phyloP scores from a whole-genome alignment of 1,140 invertebrate genomes.

The Drosophila kikkawai region DNA sequence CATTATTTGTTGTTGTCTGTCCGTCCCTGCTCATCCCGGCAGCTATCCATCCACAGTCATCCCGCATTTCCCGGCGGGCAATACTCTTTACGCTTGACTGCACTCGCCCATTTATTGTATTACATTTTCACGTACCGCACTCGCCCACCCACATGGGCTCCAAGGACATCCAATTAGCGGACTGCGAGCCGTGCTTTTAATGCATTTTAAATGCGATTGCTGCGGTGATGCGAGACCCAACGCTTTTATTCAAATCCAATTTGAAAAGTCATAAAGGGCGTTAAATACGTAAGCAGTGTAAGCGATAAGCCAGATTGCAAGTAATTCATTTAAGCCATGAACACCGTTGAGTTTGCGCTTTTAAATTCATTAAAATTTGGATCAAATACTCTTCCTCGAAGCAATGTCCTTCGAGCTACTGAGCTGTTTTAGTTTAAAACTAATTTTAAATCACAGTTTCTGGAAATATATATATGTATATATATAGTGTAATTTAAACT shows the following conservation, averaged over 20 bases:
- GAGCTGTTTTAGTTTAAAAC: too few species aligned
- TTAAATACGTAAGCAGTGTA: slow-evolving; percentile 13
- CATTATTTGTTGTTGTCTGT: slow-evolving; percentile 43
- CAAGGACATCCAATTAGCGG: slow-evolving; percentile 30
- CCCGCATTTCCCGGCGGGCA: slow-evolving; percentile 57
- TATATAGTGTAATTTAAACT: too few species aligned
- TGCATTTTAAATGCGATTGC: slow-evolving; percentile 34
- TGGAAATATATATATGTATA: too few species aligned
- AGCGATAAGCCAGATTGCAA: background rate
- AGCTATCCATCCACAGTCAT: slow-evolving; percentile 8
- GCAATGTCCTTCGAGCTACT: too few species aligned
- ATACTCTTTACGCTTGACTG: slow-evolving; percentile 62
- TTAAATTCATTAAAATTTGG: background rate
- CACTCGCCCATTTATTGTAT: slow-evolving; percentile 58
- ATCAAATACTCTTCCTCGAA: background rate
- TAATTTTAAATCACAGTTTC: too few species aligned
- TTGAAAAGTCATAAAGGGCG: slow-evolving; percentile 8
- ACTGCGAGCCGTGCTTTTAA: slow-evolving; percentile 16
- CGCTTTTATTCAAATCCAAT: slow-evolving; percentile 22
- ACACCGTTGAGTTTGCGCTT: background rate
- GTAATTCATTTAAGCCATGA: background rate
- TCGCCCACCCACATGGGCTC: slow-evolving; percentile 14
- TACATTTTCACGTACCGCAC: slow-evolving; percentile 47
- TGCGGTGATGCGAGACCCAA: background rate
- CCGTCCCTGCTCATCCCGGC: slow-evolving; percentile 15